Evolutionary conservation across 2,888 invertebrate species (phyloP).

Genomic region (Hyppa rectilinea): DNA sequence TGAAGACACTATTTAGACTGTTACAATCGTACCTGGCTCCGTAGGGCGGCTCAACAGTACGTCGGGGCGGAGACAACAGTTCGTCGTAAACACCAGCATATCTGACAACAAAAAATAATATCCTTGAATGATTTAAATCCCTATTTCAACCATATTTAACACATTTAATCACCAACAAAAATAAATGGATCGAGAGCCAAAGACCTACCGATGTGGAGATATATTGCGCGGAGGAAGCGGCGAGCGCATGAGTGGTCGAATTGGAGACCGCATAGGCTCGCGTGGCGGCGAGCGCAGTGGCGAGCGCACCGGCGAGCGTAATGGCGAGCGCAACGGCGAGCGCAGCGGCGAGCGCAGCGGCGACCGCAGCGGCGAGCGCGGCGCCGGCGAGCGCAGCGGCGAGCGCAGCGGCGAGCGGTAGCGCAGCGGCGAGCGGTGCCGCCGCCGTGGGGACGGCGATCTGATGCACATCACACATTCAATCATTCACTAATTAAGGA

Average conservation of each 20-base stretch:
- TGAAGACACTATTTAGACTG: conserved; percentile 85
- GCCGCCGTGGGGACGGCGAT: conserved; percentile 88
- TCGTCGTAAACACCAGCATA: conserved; percentile 88
- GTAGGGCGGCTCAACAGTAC: conserved; percentile 88
- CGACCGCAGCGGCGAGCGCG: conserved; percentile 76
- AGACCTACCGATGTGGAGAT: conserved; percentile 81
- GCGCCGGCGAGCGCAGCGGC: conserved; percentile 69
- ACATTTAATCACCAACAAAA: too few species aligned
- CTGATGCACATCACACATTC: conserved; percentile 64
- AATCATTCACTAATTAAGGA: background rate
- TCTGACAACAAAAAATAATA: conserved; percentile 71
- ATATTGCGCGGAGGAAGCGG: conserved; percentile 68
- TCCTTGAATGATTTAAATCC: background rate
- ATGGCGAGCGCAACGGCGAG: conserved; percentile 69
- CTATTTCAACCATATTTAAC: background rate
- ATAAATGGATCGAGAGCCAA: background rate
- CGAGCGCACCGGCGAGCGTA: conserved; percentile 68
- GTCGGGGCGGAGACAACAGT: conserved; percentile 88
- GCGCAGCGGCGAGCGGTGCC: conserved; percentile 85
- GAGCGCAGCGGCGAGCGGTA: conserved; percentile 71
- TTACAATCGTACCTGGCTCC: conserved; percentile 90
- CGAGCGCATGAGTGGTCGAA: conserved; percentile 70
- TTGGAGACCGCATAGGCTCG: conserved; percentile 72
- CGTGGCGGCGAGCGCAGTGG: conserved; percentile 71
- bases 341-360: conserved; percentile 72